Percentiles rank a stretch among this genome's conserved stretches.
phyloP scores from a whole-genome alignment of 2,113 vertebrate species.

The Struthidea cinerea region DNA sequence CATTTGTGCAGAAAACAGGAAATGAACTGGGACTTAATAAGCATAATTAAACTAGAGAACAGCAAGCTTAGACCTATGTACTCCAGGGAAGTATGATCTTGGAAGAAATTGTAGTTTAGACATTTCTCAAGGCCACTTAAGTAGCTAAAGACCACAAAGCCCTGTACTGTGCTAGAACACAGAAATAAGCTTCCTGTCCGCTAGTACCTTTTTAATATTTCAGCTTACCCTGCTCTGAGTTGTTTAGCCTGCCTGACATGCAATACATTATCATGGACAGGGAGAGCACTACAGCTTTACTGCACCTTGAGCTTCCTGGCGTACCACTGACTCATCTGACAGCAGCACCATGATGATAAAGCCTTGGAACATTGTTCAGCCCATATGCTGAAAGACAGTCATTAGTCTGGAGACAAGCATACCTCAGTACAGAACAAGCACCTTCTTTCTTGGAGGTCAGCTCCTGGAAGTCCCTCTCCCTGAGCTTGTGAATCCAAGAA shows the following conservation, averaged over 20 bases:
- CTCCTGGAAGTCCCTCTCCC: not conserved
- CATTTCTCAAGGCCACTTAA: conserved; percentile 47
- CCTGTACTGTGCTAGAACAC: not conserved
- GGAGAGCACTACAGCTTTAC: not conserved
- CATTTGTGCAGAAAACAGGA: conserved; percentile 45
- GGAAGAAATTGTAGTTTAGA: conserved; percentile 45
- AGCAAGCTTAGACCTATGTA: conserved; percentile 14
- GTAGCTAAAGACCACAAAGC: not conserved
- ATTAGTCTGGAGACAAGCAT: not conserved
- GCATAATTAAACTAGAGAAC: conserved; percentile 42
- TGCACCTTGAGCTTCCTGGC: not conserved
- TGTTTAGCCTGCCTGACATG: not conserved
- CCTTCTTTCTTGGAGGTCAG: not conserved
- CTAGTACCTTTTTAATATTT: not conserved
- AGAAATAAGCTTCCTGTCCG: not conserved
- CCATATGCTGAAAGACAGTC: not conserved
- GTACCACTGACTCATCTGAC: not conserved
- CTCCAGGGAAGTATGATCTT: not conserved
- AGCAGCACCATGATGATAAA: not conserved
- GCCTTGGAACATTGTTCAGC: not conserved
- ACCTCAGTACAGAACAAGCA: not conserved
- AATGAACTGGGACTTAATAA: conserved; percentile 46
- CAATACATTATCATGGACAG: not conserved
- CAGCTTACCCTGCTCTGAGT: not conserved
- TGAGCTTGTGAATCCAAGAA: not conserved